These are phyloP conservation scores for Vanacampus margaritifer DNA, from an alignment of 2,113 vertebrate genomes.

Conservation along the genomic window DNA sequence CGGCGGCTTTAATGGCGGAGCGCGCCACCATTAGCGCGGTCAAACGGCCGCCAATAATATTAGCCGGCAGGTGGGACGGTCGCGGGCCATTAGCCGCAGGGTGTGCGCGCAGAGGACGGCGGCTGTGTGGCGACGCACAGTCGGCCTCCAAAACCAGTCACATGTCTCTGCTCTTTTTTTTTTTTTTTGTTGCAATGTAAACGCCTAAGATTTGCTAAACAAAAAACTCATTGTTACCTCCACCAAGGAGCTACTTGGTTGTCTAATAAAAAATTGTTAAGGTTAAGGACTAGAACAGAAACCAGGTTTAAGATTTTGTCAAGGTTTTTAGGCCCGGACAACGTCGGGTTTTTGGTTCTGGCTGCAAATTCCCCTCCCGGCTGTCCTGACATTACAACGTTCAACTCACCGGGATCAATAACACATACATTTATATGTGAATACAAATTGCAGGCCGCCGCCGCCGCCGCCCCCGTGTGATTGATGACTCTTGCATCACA, in stretches of 20 bases:
- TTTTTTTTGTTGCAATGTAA: background rate
- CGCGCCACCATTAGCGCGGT: constrained; percentile 49
- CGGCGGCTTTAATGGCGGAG: constrained; percentile 31
- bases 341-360: no score
- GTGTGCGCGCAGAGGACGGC: constrained; percentile 38
- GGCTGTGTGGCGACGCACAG: constrained; percentile 22
- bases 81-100: constrained; percentile 58
- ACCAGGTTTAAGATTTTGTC: no score
- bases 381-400: background rate
- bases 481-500: constrained; percentile 34
- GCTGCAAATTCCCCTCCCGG: no score
- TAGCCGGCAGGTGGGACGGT: constrained; percentile 57
- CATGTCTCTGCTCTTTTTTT: background rate
- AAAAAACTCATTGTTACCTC: no score
- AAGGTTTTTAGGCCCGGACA: no score
- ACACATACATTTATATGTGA: constrained; percentile 54
- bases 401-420: constrained; percentile 42
- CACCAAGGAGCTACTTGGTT: no score
- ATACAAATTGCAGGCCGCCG: constrained; percentile 26
- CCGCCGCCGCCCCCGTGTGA: constrained; percentile 39
- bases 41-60: constrained; percentile 45
- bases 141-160: background rate
- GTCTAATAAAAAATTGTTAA: no score
- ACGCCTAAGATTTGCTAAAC: background rate
- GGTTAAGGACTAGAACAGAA: no score